Conservation (phyloP, 1,140 invertebrate species). For the Teleogryllus occipitalis region DNA sequence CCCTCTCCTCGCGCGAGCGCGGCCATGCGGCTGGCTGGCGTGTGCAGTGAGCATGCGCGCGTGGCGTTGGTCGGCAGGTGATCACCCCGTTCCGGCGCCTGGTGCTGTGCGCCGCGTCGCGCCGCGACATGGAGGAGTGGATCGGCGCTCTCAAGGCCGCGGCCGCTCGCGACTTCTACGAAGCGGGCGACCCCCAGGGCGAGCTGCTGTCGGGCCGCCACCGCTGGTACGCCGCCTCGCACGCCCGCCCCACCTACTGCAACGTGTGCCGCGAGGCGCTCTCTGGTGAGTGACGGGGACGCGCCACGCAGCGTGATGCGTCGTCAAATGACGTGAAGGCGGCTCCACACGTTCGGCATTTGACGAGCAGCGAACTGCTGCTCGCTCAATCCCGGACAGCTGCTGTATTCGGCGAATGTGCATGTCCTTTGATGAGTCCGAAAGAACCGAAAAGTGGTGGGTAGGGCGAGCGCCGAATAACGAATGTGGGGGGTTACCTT, state of each 20-base stretch:
- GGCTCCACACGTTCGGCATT: too few species aligned
- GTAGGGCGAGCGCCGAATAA: too few species aligned
- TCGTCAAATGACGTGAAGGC: too few species aligned
- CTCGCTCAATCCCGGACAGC: too few species aligned
- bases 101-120: slow-evolving; percentile 71
- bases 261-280: slow-evolving; percentile 91
- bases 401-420: too few species aligned
- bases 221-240: slow-evolving; percentile 87
- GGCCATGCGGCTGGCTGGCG: not conserved
- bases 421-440: too few species aligned
- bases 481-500: too few species aligned
- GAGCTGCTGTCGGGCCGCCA: slow-evolving; percentile 81
- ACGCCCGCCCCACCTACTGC: slow-evolving; percentile 91
- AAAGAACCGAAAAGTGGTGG: too few species aligned
- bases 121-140: slow-evolving; percentile 87
- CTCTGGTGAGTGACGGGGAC: slow-evolving; percentile 43
- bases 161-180: slow-evolving; percentile 46
- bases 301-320: too few species aligned
- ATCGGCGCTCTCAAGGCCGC: slow-evolving; percentile 65
- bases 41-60: too few species aligned
- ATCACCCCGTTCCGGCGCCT: slow-evolving; percentile 77
- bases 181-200: slow-evolving; percentile 33
- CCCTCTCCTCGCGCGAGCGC: not conserved
- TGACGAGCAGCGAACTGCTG: too few species aligned
- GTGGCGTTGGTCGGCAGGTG: slow-evolving; percentile 47